A percentile compares a stretch with the other conserved stretches of the same genome.
phyloP scores from a whole-genome alignment of 2,797 vertebrate species.

The Zalophus californianus region DNA sequence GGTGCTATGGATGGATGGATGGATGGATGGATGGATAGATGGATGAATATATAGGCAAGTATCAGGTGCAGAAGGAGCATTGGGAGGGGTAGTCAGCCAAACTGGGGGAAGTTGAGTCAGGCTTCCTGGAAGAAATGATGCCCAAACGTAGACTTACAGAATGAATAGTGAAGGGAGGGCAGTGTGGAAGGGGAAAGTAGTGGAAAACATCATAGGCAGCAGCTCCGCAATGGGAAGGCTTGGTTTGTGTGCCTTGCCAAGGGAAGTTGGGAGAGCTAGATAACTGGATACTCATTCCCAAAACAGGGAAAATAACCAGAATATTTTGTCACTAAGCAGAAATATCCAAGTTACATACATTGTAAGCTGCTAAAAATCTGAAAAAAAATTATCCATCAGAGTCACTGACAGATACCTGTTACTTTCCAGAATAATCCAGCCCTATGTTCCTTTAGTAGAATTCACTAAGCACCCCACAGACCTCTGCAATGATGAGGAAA shows the following conservation, averaged over 20 bases:
- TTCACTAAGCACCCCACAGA: not conserved
- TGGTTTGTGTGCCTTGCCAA: not conserved
- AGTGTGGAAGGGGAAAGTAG: not conserved
- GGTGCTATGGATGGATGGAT: not conserved
- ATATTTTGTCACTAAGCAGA: not conserved
- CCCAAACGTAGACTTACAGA: not conserved
- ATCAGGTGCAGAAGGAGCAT: not conserved
- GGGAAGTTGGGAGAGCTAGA: not conserved
- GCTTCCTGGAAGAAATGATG: not conserved
- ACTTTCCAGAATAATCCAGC: not conserved
- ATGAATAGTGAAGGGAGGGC: not conserved
- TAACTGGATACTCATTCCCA: not conserved
- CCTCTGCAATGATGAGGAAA: not conserved
- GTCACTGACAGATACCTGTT: not conserved
- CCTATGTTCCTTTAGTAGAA: not conserved
- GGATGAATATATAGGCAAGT: not conserved
- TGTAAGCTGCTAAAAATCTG: not conserved
- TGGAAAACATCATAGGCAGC: not conserved
- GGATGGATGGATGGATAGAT: not conserved
- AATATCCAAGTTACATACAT: not conserved
- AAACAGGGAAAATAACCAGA: not conserved
- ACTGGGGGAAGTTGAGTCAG: not conserved
- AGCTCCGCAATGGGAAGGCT: not conserved
- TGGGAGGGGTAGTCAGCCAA: not conserved
- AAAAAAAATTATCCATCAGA: not conserved